Percentiles rank a stretch among this genome's conserved stretches.
Conservation (phyloP, 2,113 vertebrate genomes). For the Osmerus mordax region DNA sequence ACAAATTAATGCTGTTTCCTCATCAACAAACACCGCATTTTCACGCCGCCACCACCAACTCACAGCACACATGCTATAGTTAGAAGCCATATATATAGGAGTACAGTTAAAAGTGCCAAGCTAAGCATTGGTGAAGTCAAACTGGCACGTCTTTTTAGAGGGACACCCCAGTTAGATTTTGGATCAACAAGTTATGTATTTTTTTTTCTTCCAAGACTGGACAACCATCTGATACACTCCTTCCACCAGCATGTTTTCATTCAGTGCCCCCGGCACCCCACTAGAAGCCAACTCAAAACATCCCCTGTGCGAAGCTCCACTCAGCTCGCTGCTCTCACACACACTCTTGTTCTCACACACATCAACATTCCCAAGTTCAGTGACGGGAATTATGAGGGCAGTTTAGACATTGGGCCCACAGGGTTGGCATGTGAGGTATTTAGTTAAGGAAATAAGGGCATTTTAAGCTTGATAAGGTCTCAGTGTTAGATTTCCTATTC, state of each 20-base stretch:
- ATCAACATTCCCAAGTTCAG: slow-evolving; percentile 11
- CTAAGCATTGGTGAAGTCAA: slow-evolving; percentile 44
- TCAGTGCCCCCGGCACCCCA: slow-evolving; percentile 43
- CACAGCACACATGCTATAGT: slow-evolving; percentile 26
- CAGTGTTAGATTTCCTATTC: background rate
- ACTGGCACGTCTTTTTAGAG: slow-evolving; percentile 35
- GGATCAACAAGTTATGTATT: slow-evolving; percentile 43
- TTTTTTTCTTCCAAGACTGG: slow-evolving; percentile 18
- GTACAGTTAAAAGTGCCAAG: slow-evolving; percentile 32
- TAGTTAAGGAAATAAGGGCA: background rate
- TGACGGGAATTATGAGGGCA: slow-evolving; percentile 19
- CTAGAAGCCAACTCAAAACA: slow-evolving; percentile 49
- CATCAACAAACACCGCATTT: no score
- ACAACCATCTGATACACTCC: slow-evolving; percentile 57
- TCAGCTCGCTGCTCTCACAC: background rate
- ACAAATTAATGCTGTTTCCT: no score
- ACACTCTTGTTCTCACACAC: slow-evolving; percentile 16
- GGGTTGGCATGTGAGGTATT: slow-evolving; percentile 5
- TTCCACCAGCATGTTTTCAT: slow-evolving; percentile 58
- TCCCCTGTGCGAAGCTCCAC: slow-evolving; percentile 24
- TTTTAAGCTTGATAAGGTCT: background rate
- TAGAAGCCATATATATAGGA: slow-evolving; percentile 20
- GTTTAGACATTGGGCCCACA: slow-evolving; percentile 29
- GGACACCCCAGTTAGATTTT: slow-evolving; percentile 47
- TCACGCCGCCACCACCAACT: no score